Conservation (phyloP, 2,113 vertebrate genomes). For the Trogon surrucura region DNA sequence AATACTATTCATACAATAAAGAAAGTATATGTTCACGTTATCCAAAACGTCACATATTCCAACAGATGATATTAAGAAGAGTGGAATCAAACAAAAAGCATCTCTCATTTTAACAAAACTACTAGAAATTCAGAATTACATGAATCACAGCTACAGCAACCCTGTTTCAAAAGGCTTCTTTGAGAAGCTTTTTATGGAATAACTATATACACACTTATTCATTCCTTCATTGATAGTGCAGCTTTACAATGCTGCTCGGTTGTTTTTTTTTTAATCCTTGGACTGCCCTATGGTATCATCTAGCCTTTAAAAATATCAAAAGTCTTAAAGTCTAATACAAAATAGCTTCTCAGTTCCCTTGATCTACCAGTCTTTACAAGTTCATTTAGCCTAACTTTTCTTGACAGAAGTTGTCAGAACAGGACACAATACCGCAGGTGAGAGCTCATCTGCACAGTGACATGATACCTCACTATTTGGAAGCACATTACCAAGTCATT, state of each 20-base stretch:
- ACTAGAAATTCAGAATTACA: neutral
- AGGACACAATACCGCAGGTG: neutral
- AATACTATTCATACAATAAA: neutral
- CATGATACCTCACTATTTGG: neutral
- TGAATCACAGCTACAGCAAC: neutral
- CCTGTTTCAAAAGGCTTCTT: neutral
- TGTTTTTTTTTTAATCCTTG: neutral
- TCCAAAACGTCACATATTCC: neutral
- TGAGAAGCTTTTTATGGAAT: neutral
- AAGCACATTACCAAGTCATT: neutral
- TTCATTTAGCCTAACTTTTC: neutral
- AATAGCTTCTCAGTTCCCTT: neutral
- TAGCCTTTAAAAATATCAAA: neutral
- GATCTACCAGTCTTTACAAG: neutral
- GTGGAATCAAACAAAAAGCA: neutral
- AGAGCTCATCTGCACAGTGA: neutral
- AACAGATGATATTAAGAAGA: neutral
- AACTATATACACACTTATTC: neutral
- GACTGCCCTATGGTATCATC: neutral
- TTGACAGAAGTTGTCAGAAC: neutral
- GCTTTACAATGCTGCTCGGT: neutral
- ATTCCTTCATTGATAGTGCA: neutral
- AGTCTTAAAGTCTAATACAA: neutral
- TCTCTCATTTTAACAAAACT: neutral
- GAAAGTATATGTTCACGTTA: neutral